Base-by-base conservation (phyloP, 2,797 vertebrate genomes). In the Tragelaphus eurycerus region DNA sequence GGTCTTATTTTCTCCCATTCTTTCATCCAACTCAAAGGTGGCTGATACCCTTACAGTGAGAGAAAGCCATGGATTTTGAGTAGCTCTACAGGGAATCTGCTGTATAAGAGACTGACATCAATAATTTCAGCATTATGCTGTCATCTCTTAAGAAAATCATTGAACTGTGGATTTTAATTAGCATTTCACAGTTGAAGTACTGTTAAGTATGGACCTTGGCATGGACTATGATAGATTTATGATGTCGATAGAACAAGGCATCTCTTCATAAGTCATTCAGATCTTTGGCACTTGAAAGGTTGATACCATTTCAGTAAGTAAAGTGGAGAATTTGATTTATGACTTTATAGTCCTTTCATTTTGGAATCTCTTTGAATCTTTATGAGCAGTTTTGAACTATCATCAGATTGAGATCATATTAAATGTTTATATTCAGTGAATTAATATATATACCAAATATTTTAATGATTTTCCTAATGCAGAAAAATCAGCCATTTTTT, bases 61-160 rank as follows among this genome's bases (percentile, higher is more conserved):
- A 52, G 62, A 57, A 89, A 93, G 50, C 25, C 93, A 48, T 59
- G 91, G 55, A 7, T 93, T 97, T 84, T 94, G 84, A 43, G 19
- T 43, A 50, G 74, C 57, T 94, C 6, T 59, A 34, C 13, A 55
- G 92, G 94, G 67, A 97, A 83, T 86, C 54, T 95, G 5, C 50
- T 79, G 21, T 93, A 10, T 89, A 43, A 95, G 87, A 97, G 64
- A 96, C 34, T 82, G 89, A 92, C 93, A 93, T 96, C 95, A 98
- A 94, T 98, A 97, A 98, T 96, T 98, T 98, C 94, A 95, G 62
- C 38, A 93, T 98, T 97, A 93, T 43, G 50, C 91, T 96, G 93
- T 98, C 95, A 96, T 98, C 95, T 96, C 95, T 97, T 97, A 97
- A 97, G 96, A 97, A 97, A 98, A 96, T 94, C 95, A 93, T 94